These are phyloP conservation scores for Magallana gigas DNA, from an alignment of 1,140 invertebrate genomes.

Conservation along the genomic window DNA sequence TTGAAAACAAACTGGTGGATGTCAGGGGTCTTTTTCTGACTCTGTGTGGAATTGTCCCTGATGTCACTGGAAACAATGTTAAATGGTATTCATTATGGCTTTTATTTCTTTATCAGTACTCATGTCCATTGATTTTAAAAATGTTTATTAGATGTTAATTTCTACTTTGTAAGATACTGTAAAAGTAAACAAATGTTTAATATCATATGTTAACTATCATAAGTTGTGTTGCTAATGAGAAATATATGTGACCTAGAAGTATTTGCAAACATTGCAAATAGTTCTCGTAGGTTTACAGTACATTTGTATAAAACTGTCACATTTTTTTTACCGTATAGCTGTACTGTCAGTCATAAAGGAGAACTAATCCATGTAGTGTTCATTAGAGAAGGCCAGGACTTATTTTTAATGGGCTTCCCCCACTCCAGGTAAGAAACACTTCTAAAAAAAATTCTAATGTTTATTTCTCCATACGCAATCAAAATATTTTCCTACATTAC, in stretches of 20 bases:
- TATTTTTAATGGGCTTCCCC: slow-evolving; percentile 61
- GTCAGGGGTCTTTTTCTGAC: slow-evolving; percentile 78
- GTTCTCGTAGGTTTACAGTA: background rate
- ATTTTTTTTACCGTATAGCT: slow-evolving; percentile 51
- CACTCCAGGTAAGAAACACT: slow-evolving; percentile 57
- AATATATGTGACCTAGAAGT: no score
- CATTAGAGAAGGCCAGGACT: slow-evolving; percentile 58
- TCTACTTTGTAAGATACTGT: no score
- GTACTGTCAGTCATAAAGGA: slow-evolving; percentile 52
- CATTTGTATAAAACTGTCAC: background rate
- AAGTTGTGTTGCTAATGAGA: no score
- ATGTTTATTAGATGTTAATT: no score
- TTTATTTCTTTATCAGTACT: background rate
- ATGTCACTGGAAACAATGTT: slow-evolving; percentile 66
- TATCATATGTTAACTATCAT: no score
- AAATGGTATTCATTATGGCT: slow-evolving; percentile 52
- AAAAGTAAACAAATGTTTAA: no score
- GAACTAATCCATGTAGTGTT: slow-evolving; percentile 60
- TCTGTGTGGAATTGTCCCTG: slow-evolving; percentile 74
- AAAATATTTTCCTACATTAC: background rate
- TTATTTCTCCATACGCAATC: background rate
- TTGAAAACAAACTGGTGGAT: slow-evolving; percentile 72
- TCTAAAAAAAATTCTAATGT: background rate
- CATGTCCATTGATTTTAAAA: no score
- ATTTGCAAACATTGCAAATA: no score